Conservation (phyloP, 2,888 invertebrate genomes). For the Conchocele bisecta region DNA sequence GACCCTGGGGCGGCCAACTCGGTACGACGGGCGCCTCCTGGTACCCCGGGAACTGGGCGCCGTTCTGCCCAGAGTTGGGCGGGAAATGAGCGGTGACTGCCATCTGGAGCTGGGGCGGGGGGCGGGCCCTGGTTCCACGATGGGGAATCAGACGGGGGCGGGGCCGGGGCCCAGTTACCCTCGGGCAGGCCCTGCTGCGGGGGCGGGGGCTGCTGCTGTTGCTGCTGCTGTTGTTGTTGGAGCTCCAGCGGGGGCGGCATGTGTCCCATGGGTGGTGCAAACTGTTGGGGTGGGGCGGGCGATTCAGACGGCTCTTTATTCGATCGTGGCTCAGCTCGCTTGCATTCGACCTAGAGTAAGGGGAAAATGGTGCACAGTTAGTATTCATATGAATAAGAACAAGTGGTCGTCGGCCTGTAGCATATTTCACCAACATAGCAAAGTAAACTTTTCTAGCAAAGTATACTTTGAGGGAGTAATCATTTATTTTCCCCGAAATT, state of each 20-base stretch:
- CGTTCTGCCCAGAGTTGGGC: too few relatives aligned
- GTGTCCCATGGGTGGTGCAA: slow-evolving; percentile 8
- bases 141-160: slow-evolving; percentile 16
- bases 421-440: too few relatives aligned
- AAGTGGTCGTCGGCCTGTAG: too few relatives aligned
- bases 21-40: too few relatives aligned
- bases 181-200: slow-evolving; percentile 2
- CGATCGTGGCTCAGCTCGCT: slow-evolving; percentile 64
- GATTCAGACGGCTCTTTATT: slow-evolving; percentile 18
- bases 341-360: slow-evolving; percentile 68
- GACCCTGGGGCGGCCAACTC: slow-evolving; percentile 34
- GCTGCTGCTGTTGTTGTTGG: slow-evolving; percentile 16
- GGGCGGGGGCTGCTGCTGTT: slow-evolving; percentile 4
- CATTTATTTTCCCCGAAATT: too few relatives aligned
- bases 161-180: slow-evolving; percentile 27
- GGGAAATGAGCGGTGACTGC: slow-evolving; percentile 33
- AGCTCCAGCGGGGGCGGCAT: not conserved
- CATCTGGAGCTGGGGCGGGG: slow-evolving; percentile 21
- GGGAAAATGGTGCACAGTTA: not conserved
- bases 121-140: slow-evolving; percentile 29
- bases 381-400: not conserved
- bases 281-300: slow-evolving; percentile 2
- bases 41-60: too few relatives aligned
- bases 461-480: too few relatives aligned
- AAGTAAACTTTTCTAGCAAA: too few relatives aligned